A percentile compares a stretch with the other conserved stretches of the same genome.
These are phyloP conservation scores for Agonopterix arenella DNA, from an alignment of 2,888 invertebrate genomes.

Conservation along the genomic window DNA sequence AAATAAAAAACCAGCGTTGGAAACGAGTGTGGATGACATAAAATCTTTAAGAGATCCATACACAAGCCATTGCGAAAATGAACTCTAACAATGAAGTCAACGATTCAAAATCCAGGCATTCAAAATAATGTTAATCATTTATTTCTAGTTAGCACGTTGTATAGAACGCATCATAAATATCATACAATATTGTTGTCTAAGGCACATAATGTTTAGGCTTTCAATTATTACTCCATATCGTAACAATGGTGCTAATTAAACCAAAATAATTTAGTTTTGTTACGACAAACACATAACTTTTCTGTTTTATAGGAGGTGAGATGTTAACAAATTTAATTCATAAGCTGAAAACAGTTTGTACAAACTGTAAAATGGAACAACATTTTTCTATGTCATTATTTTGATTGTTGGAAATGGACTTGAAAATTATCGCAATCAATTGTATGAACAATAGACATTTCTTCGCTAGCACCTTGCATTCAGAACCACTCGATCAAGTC, in stretches of 20 bases:
- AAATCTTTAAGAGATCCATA: slow-evolving; percentile 37
- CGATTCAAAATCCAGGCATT: slow-evolving; percentile 57
- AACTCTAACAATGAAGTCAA: slow-evolving; percentile 57
- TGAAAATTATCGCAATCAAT: no score
- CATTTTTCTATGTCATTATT: no score
- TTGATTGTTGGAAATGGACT: no score
- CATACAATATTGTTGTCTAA: slow-evolving; percentile 78
- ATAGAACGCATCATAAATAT: slow-evolving; percentile 77
- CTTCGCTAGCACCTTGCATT: no score
- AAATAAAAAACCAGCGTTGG: slow-evolving; percentile 14
- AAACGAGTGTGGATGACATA: slow-evolving; percentile 23
- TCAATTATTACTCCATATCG: slow-evolving; percentile 72
- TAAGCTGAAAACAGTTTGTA: no score
- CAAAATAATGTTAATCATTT: slow-evolving; percentile 67
- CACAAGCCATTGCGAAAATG: slow-evolving; percentile 61
- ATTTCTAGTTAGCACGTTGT: slow-evolving; percentile 76
- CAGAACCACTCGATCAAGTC: no score
- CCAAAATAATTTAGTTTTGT: slow-evolving; percentile 16
- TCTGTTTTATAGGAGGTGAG: no score
- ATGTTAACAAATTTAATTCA: no score
- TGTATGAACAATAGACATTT: no score
- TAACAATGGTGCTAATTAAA: slow-evolving; percentile 69
- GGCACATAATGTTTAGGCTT: slow-evolving; percentile 79
- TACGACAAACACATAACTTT: no score
- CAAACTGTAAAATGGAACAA: no score